phyloP scores from a whole-genome alignment of 2,888 invertebrate genomes.

The Gonocerus acuteangulatus region DNA sequence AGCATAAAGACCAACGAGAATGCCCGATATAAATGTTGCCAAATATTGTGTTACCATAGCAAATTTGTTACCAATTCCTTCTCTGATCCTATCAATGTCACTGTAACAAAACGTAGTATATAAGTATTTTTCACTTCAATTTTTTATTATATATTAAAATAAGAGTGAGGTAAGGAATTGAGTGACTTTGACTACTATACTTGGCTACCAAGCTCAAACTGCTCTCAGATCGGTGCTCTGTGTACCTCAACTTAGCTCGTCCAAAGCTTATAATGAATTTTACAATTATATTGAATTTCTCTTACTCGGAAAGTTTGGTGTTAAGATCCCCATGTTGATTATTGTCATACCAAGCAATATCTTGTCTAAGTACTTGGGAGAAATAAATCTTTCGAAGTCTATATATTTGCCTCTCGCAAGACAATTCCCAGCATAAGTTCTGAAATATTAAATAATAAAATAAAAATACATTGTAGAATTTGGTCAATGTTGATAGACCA shows the following conservation, averaged over 20 bases:
- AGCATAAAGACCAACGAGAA: slow-evolving; percentile 63
- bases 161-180: no score
- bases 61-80: slow-evolving; percentile 75
- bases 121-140: background rate
- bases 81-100: slow-evolving; percentile 66
- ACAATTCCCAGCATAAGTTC: slow-evolving; percentile 42
- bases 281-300: no score
- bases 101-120: slow-evolving; percentile 42
- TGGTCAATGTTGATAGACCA: background rate
- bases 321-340: slow-evolving; percentile 47
- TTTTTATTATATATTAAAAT: background rate
- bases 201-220: no score
- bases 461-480: background rate
- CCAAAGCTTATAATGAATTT: no score
- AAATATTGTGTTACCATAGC: slow-evolving; percentile 63
- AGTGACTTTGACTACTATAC: no score
- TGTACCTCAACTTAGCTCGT: no score
- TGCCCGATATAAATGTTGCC: slow-evolving; percentile 60
- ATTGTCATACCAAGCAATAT: slow-evolving; percentile 44
- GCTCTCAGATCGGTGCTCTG: no score
- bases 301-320: slow-evolving; percentile 48
- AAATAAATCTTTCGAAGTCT: slow-evolving; percentile 43
- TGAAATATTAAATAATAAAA: slow-evolving; percentile 32
- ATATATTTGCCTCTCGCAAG: slow-evolving; percentile 44
- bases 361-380: slow-evolving; percentile 43